These are phyloP conservation scores for Drosophila neocordata DNA, from an alignment of 1,140 invertebrate species.

Conservation along the genomic window DNA sequence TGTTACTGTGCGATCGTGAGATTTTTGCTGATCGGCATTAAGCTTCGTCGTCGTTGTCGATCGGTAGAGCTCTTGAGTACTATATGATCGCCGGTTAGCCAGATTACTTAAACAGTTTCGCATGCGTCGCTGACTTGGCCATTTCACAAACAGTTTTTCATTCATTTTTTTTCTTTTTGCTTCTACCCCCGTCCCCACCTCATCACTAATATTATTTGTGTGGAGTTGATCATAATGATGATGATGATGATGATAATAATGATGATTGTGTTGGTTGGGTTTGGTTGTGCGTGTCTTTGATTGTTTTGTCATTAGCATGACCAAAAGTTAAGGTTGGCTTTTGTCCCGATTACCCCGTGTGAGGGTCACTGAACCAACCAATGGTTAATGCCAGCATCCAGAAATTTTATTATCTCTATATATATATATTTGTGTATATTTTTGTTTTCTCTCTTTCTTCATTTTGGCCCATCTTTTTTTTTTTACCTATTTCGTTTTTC, in stretches of 20 bases:
- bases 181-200: too few species aligned
- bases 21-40: background rate
- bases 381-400: background rate
- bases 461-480: background rate
- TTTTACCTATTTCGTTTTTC: too few species aligned
- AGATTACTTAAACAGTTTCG: conserved; percentile 33
- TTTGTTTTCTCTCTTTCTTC: conserved; percentile 3
- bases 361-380: background rate
- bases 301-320: conserved; percentile 77
- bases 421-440: conserved; percentile 26
- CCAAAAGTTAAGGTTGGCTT: conserved; percentile 31
- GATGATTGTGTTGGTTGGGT: conserved; percentile 8
- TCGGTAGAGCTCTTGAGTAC: conserved; percentile 2
- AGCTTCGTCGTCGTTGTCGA: conserved; percentile 7
- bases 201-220: too few species aligned
- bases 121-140: conserved; percentile 64
- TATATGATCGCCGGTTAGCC: conserved; percentile 36
- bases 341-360: conserved; percentile 5
- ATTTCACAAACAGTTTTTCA: conserved; percentile 20
- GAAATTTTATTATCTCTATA: conserved; percentile 29
- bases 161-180: background rate
- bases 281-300: conserved; percentile 46
- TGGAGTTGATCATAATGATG: background rate
- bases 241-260: background rate
- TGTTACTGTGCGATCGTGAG: conserved; percentile 1